Conservation (phyloP, 92 coral and sea anemone species). For the Actinostola sp. region DNA sequence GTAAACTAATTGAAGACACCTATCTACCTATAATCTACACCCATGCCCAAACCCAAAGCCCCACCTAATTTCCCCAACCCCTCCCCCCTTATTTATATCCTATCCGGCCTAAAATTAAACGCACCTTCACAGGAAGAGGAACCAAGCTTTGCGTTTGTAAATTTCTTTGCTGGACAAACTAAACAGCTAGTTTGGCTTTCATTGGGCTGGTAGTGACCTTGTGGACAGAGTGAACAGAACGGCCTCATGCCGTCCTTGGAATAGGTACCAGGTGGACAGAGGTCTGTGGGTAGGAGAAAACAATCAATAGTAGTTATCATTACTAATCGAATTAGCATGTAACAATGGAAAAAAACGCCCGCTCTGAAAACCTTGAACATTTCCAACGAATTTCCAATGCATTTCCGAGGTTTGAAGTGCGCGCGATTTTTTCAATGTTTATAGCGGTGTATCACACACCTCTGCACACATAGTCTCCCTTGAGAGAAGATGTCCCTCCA, state of each 20-base stretch:
- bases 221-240: conserved; percentile 61
- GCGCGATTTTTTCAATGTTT: no score
- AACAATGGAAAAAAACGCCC: background rate
- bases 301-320: background rate
- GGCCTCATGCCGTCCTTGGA: conserved; percentile 71
- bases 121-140: conserved; percentile 62
- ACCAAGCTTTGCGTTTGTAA: conserved; percentile 56
- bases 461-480: conserved; percentile 34
- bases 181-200: conserved; percentile 52
- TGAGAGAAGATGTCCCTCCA: conserved; percentile 40
- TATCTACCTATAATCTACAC: no score
- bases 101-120: no score
- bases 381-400: background rate
- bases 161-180: conserved; percentile 47
- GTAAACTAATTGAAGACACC: no score
- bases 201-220: conserved; percentile 58
- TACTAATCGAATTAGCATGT: background rate
- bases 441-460: conserved; percentile 13
- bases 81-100: no score
- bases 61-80: no score
- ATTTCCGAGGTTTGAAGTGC: no score
- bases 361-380: background rate
- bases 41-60: no score
- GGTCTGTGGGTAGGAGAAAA: conserved; percentile 12
- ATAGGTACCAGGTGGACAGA: conserved; percentile 62